Conservation (phyloP, 2,113 vertebrate genomes). For the Scomber japonicus region DNA sequence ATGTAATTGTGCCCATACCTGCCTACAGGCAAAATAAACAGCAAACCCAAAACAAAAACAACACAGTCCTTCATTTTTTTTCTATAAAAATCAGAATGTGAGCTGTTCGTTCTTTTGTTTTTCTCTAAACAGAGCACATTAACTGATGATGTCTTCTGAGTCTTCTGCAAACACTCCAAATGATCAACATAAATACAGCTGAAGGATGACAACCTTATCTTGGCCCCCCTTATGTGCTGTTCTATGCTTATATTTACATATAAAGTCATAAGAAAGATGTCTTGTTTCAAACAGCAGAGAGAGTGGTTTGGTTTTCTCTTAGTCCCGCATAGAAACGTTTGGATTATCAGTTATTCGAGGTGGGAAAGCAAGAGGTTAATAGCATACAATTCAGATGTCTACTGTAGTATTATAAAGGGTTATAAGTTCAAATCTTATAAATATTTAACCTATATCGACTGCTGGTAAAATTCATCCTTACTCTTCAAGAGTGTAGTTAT, state of each 20-base stretch:
- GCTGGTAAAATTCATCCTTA: constrained; percentile 9
- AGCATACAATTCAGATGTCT: not conserved
- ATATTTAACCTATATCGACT: constrained; percentile 43
- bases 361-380: constrained; percentile 4
- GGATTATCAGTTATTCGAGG: constrained; percentile 23
- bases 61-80: not conserved
- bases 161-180: constrained; percentile 23
- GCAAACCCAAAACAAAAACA: not conserved
- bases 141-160: constrained; percentile 18
- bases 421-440: constrained; percentile 34
- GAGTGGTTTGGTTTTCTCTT: constrained; percentile 18
- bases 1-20: too few relatives aligned
- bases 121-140: not conserved
- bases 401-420: not conserved
- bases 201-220: constrained; percentile 28
- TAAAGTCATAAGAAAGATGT: not conserved
- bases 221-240: not conserved
- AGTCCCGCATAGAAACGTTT: constrained; percentile 7
- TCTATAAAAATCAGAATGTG: not conserved
- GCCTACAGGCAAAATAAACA: not conserved
- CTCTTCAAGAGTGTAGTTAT: constrained; percentile 18
- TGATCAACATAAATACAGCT: constrained; percentile 29
- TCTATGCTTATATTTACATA: constrained; percentile 15
- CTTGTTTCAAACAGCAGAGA: not conserved
- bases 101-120: constrained; percentile 16